Percentiles rank a stretch among this genome's conserved stretches.
Evolutionary conservation across 2,888 invertebrate species (phyloP).

Genomic region (Polydrusus pterygomalis): DNA sequence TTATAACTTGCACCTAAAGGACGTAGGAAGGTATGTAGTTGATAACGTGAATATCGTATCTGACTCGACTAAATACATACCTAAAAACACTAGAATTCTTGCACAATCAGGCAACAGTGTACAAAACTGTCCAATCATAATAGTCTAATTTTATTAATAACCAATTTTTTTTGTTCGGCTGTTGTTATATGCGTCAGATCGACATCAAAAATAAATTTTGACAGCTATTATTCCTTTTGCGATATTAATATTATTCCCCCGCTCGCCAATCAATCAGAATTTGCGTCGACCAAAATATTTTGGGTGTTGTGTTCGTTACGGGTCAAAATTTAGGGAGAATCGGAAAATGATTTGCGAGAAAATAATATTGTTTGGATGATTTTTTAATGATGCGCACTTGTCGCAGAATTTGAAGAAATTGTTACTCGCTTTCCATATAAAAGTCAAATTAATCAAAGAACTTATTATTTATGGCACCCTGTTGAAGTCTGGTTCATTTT

Average conservation of each 20-base stretch:
- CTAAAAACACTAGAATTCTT: no score
- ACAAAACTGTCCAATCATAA: constrained; percentile 17
- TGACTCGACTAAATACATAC: no score
- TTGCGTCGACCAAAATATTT: constrained; percentile 40
- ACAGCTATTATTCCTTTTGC: constrained; percentile 50
- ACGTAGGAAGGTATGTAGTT: no score
- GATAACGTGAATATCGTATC: no score
- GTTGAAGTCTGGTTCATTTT: no score
- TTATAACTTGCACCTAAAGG: no score
- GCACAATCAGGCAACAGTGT: no score
- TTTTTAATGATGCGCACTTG: not conserved
- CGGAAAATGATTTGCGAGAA: constrained; percentile 19
- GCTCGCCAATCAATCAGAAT: constrained; percentile 49
- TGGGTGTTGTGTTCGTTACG: constrained; percentile 25
- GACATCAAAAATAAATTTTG: constrained; percentile 38
- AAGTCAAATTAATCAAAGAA: no score
- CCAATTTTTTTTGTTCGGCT: constrained; percentile 26
- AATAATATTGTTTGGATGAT: constrained; percentile 19
- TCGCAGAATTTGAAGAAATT: no score
- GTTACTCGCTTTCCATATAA: not conserved
- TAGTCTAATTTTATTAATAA: constrained; percentile 26
- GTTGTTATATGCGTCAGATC: constrained; percentile 38
- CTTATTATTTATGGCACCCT: no score
- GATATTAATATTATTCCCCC: constrained; percentile 52
- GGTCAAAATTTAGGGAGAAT: constrained; percentile 10